Percentiles rank a stretch among this genome's conserved stretches.
These are phyloP conservation scores for Triplophysa yarkandensis DNA, from an alignment of 2,797 vertebrate genomes.

Conservation along the genomic window DNA sequence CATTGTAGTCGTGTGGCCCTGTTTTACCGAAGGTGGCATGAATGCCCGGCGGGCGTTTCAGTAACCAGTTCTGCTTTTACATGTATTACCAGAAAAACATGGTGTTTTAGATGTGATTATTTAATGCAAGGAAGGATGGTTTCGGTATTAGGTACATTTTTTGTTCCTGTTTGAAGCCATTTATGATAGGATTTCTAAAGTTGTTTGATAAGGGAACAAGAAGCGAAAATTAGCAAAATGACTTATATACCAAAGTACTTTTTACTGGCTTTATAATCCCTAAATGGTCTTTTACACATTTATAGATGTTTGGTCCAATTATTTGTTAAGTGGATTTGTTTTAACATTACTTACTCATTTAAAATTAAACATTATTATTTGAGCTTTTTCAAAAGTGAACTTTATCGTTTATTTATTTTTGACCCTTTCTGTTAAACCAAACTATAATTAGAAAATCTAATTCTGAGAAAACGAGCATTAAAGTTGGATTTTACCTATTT, in stretches of 20 bases:
- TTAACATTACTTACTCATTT: too few relatives aligned
- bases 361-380: too few relatives aligned
- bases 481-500: too few relatives aligned
- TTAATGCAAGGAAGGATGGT: slow-evolving; percentile 5
- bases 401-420: too few relatives aligned
- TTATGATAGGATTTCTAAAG: slow-evolving; percentile 9
- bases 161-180: slow-evolving; percentile 19
- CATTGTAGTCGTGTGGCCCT: slow-evolving; percentile 31
- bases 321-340: too few relatives aligned
- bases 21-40: neutral
- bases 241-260: slow-evolving; percentile 13
- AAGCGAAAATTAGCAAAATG: slow-evolving; percentile 30
- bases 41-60: neutral
- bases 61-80: neutral
- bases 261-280: neutral
- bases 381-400: too few relatives aligned
- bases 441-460: too few relatives aligned
- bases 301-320: too few relatives aligned
- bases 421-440: too few relatives aligned
- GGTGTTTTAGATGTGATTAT: neutral
- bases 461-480: too few relatives aligned
- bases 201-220: slow-evolving; percentile 27
- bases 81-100: neutral
- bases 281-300: too few relatives aligned
- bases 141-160: slow-evolving; percentile 1